Conservation (phyloP, 2,113 vertebrate genomes). For the Scatophagus argus region DNA sequence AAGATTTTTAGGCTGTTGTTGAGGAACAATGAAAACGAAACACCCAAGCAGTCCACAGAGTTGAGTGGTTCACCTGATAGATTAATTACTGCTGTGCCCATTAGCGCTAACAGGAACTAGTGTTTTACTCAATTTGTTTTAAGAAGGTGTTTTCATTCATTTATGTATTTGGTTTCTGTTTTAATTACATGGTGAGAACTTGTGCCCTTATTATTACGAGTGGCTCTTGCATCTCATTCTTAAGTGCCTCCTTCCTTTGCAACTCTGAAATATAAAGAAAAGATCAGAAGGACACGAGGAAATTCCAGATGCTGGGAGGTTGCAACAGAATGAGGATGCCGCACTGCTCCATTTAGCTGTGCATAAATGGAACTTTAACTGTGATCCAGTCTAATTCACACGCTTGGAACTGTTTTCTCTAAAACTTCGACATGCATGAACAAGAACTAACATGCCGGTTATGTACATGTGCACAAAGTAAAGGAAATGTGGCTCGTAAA, state of each 20-base stretch:
- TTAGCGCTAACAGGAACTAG: constrained; percentile 64
- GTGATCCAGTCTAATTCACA: constrained; percentile 61
- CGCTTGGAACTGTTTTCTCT: constrained; percentile 47
- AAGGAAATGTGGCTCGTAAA: background rate
- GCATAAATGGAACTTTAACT: constrained; percentile 76
- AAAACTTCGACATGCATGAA: constrained; percentile 68
- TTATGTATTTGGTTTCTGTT: constrained; percentile 34
- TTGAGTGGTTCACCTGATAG: constrained; percentile 49
- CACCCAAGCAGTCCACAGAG: constrained; percentile 32
- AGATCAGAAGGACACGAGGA: constrained; percentile 4
- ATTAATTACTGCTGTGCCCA: constrained; percentile 44
- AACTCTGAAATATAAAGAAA: constrained; percentile 21
- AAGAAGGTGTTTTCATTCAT: constrained; percentile 19
- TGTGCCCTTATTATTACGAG: constrained; percentile 53
- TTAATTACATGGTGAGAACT: constrained; percentile 64
- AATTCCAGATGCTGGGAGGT: constrained; percentile 42
- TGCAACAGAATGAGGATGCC: constrained; percentile 77
- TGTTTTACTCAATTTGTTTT: constrained; percentile 55
- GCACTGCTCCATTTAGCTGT: constrained; percentile 77
- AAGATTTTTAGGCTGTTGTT: constrained; percentile 33
- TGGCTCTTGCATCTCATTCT: constrained; percentile 77
- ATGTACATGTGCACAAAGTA: constrained; percentile 31
- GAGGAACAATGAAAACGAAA: constrained; percentile 66
- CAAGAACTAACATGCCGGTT: constrained; percentile 55
- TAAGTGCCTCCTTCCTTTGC: constrained; percentile 57